Evolutionary conservation across 2,113 vertebrate species (phyloP), one percentile per base, ranked within the genome.

Genomic region (Paralichthys olivaceus): DNA sequence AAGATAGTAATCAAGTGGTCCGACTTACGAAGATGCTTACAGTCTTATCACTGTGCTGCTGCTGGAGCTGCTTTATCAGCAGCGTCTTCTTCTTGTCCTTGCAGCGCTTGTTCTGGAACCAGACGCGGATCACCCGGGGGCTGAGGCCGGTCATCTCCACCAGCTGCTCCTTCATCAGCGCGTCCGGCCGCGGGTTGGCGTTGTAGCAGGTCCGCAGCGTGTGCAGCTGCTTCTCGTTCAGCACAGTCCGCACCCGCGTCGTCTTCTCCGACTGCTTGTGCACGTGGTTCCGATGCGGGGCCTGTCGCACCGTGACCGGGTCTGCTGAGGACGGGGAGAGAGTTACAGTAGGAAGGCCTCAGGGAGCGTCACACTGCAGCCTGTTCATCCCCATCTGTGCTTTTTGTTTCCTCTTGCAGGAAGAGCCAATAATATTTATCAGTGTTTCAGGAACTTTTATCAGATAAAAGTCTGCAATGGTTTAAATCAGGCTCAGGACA

Each of bases 91-190:
- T 99, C 92, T 99, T 99, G 94, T 99, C 98, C 84, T 99, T 99
- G 94, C 98, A 99, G 58, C 98, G 96, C 84, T 99, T 99, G 94
- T 99, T 99, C 93, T 99, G 98, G 93, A 99, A 99, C 98, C 98
- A 99, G 72, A 99, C 97, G 45, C 98, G 96, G 89, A 99, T 99
- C 77, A 99, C 98, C 1, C 98, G 80, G 8, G 98, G 96, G 80
- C 97, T 98, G 70, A 99, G 94, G 51, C 98, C 96, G 0, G 98
- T 99, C 97, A 99, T 97, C 90, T 99, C 97, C 88, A 98, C 97
- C 70, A 99, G 95, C 94, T 98, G 97, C 90, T 99, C 98, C 93
- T 99, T 99, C 96, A 98, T 96, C 56, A 98, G 95, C 54, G 98
- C 97, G 82, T 99, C 98, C 2, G 98, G 98, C 82, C 97, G 90